A percentile compares a stretch with the other conserved stretches of the same genome.
phyloP scores from a whole-genome alignment of 2,113 vertebrate species.

The Leptobrachium ailaonicum region DNA sequence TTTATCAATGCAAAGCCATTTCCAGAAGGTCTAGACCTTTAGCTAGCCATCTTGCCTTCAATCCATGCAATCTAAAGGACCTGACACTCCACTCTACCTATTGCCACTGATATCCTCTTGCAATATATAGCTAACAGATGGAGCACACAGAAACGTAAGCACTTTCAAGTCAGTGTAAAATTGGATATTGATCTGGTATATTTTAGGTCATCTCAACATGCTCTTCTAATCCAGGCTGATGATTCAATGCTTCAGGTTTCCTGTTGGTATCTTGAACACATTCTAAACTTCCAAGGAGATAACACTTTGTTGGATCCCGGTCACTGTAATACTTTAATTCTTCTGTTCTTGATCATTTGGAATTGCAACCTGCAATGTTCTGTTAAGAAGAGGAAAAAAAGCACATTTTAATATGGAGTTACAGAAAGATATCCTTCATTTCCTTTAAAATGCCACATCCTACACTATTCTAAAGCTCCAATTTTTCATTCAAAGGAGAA shows the following conservation, averaged over 20 bases:
- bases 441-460: constrained; percentile 13
- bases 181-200: constrained; percentile 72
- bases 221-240: constrained; percentile 61
- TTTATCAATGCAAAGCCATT: background rate
- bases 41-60: background rate
- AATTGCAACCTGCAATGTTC: background rate
- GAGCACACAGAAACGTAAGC: constrained; percentile 53
- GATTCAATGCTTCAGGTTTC: constrained; percentile 61
- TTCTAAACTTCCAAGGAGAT: constrained; percentile 42
- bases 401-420: background rate
- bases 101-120: background rate
- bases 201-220: constrained; percentile 72
- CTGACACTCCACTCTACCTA: background rate
- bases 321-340: background rate
- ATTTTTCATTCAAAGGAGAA: constrained; percentile 29
- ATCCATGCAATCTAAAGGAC: background rate
- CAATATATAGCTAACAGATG: constrained; percentile 46
- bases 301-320: constrained; percentile 48
- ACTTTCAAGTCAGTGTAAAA: constrained; percentile 76
- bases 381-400: constrained; percentile 17
- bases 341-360: background rate
- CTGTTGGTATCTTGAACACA: constrained; percentile 54
- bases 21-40: background rate
- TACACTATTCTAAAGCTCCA: constrained; percentile 34
- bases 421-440: constrained; percentile 11